phyloP scores from a whole-genome alignment of 2,888 invertebrate species.

The Pollenia amentaria region DNA sequence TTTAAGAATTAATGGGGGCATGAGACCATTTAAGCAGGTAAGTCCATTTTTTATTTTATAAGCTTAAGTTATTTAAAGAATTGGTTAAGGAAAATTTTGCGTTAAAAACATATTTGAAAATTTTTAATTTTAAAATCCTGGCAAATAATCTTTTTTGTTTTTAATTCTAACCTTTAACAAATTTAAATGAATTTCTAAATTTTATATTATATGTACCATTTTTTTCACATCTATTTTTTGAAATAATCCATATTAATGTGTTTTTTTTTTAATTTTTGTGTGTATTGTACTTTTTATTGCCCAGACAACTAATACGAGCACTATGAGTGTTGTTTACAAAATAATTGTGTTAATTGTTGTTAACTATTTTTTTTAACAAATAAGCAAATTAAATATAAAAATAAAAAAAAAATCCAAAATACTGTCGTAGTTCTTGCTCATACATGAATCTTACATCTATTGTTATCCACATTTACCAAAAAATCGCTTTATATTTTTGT shows the following conservation, averaged over 20 bases:
- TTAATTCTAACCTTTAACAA: not conserved
- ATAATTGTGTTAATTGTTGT: conserved; percentile 29
- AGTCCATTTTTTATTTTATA: conserved; percentile 44
- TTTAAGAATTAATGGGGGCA: conserved; percentile 97
- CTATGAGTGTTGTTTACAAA: not conserved
- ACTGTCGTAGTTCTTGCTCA: not conserved
- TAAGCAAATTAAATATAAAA: not conserved
- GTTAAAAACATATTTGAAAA: too few relatives aligned
- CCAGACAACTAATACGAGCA: conserved; percentile 54
- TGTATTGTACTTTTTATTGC: conserved; percentile 66
- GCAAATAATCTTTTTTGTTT: too few relatives aligned
- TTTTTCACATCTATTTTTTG: not conserved
- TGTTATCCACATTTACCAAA: not conserved
- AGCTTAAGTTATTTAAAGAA: not conserved
- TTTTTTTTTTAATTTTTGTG: not conserved
- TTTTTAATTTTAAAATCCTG: not conserved
- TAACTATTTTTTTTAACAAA: not conserved
- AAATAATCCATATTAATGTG: not conserved
- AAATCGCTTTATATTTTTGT: not conserved
- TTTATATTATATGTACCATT: not conserved
- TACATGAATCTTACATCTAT: not conserved
- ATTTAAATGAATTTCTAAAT: not conserved
- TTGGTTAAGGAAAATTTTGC: too few relatives aligned
- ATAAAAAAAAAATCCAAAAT: not conserved
- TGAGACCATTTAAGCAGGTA: conserved; percentile 98